These are phyloP conservation scores for Stomatorhinus ivindoensis DNA, from an alignment of 2,113 vertebrate species.

Conservation along the genomic window DNA sequence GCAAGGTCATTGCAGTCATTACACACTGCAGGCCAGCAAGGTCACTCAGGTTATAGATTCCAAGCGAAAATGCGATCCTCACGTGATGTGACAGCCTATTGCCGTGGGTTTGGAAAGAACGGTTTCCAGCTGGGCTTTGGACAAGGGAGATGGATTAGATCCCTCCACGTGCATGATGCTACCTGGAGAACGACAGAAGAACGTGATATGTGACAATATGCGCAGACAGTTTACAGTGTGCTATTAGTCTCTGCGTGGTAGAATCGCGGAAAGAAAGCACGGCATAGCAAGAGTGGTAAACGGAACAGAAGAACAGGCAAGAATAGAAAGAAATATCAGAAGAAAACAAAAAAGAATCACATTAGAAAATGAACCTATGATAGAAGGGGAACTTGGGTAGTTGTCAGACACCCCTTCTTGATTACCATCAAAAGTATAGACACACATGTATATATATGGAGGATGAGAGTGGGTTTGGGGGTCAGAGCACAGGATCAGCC, in stretches of 20 bases:
- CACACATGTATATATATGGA: background rate
- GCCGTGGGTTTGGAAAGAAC: constrained; percentile 29
- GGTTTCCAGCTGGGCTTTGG: constrained; percentile 38
- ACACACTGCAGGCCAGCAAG: too few species aligned
- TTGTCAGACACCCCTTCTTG: background rate
- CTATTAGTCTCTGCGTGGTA: background rate
- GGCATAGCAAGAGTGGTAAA: background rate
- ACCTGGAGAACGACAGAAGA: constrained; percentile 37
- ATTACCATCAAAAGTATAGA: background rate
- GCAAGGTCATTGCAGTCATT: too few species aligned
- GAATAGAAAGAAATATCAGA: background rate
- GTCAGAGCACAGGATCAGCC: background rate
- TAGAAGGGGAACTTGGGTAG: background rate
- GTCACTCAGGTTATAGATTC: background rate
- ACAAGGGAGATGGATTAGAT: fast-evolving
- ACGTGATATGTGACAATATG: background rate
- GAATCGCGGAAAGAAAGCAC: background rate
- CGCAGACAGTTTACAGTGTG: background rate
- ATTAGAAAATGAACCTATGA: background rate
- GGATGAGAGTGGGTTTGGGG: background rate
- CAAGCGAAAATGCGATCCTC: background rate
- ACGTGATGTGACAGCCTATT: constrained; percentile 59
- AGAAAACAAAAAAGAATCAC: background rate
- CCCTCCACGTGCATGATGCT: constrained; percentile 52
- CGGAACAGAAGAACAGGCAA: background rate